Evolutionary conservation across 2,797 vertebrate species (phyloP), one percentile per base, ranked within the genome.

Genomic region (Diplodus puntazzo): DNA sequence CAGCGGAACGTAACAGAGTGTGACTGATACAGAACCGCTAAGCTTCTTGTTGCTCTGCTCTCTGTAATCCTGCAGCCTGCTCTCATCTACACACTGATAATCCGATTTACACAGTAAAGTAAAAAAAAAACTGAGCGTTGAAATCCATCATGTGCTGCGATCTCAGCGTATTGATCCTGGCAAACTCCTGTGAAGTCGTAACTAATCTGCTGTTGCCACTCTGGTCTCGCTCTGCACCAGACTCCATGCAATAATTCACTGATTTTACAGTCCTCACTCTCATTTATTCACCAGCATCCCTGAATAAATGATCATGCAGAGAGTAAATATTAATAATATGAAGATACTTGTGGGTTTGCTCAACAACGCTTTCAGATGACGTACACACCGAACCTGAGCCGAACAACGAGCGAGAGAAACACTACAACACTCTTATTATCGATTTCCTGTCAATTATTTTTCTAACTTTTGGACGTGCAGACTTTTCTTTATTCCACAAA

Each of bases 31-130:
- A 50, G 11, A 25, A 18, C 9, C 45, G 21, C 50, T 64, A 64
- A 70, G 52, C 63, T 68, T 6, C 64, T 54, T 23, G 69, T 39
- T 58, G 50, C 50, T 43, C 16, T 20, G 18, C 59, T 66, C 69
- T 0, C 48, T 46, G 53, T 72, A 63, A 59, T 68, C 77, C 74
- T 70, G 69, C 74, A 34, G 75, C 67, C 46, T 0, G 57, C 30
- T 71, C 82, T 78, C 75, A 69, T 73, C 62, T 75, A 57, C 75
- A 69, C 60, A 3, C 63, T 2, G 25, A 77, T 79, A 55, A 82
- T 85, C 75, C 57, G 75, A 66, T 73, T 79, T 52, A 61, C 21
- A 10, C 7, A 0, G 23, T 9, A 52, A 57, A 75, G 53, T 11
- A 11, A 53, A 54, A 64, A 67, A 34, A 59, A 72, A 69, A 55